Base-by-base conservation (phyloP, 2,797 vertebrate genomes). In the Coregonus sp. region DNA sequence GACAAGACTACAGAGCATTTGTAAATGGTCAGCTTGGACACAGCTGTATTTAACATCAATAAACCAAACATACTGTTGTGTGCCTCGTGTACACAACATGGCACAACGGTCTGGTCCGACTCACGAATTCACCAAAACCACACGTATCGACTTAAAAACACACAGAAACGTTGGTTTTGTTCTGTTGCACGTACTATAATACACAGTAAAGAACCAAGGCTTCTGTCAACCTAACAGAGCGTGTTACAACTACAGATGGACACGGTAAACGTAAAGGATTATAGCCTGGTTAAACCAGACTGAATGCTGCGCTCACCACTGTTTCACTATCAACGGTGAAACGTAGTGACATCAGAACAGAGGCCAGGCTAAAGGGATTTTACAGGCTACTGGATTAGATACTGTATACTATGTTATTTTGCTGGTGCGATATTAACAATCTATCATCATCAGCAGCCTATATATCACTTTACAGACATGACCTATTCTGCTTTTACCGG, bases 381-480 rank as follows among this genome's bases (percentile, higher is more conserved):
- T 86, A 74, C 72, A 78, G 18, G 11, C 59, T 25, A 63, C 59
- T 63, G 59, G 59, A 63, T 52, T 74, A 79, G 61, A 71, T 81
- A 47, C 9, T 12, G 9, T 2, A 73, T 75, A 84, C 78, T 79
- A 74, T 88, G 82, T 90, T 84, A 77, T 88, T 86, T 88, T 92
- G 92, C 91, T 94, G 92, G 92, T 94, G 91, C 84, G 79, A 88
- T 86, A 86, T 78, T 79, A 73, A 47, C 81, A 52, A 56, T 75
- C 50, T 47, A 20, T 35, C 18, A 14, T 31, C 56, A 35, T 75
- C 31, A 40, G 74, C 40, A 11, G 25, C 83, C 78, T 69, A 80
- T 59, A 75, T 83, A 47, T 16, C 15, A 1, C 31, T 73, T 4
- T 73, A 73, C 79, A 75, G 70, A 78, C 18, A 70, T 78, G 9